Evolutionary conservation across 2,888 invertebrate species (phyloP).

Genomic region (Podotricha telesiphe): DNA sequence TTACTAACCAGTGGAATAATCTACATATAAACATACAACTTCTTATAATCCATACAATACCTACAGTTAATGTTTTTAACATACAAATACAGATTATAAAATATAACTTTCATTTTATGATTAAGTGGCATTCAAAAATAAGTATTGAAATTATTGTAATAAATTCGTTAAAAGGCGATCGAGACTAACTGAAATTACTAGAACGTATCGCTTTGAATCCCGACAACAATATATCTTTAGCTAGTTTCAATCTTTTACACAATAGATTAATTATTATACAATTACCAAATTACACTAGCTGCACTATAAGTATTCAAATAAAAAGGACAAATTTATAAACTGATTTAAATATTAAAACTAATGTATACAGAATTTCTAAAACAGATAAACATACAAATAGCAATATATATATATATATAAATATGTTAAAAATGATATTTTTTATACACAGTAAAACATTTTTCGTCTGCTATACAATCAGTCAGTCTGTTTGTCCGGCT

Average conservation of each 20-base stretch:
- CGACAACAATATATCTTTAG: not conserved
- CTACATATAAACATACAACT: not conserved
- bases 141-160: conserved; percentile 19
- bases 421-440: too few species aligned
- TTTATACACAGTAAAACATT: too few species aligned
- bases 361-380: not conserved
- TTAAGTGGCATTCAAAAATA: conserved; percentile 7
- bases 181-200: conserved; percentile 1
- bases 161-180: conserved; percentile 17
- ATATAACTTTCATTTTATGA: not conserved
- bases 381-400: too few species aligned
- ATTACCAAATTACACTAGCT: not conserved
- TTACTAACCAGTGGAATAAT: conserved; percentile 16
- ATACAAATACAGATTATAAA: conserved; percentile 8
- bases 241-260: too few species aligned
- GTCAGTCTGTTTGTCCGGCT: too few species aligned
- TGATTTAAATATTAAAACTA: not conserved
- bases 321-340: not conserved
- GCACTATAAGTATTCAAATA: not conserved
- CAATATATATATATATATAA: too few species aligned
- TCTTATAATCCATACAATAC: not conserved
- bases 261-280: not conserved
- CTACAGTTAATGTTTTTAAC: not conserved
- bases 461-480: too few species aligned
- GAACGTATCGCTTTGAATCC: conserved; percentile 6